Evolutionary conservation across 2,888 invertebrate species (phyloP).

Genomic region (Hecatera dysodea): DNA sequence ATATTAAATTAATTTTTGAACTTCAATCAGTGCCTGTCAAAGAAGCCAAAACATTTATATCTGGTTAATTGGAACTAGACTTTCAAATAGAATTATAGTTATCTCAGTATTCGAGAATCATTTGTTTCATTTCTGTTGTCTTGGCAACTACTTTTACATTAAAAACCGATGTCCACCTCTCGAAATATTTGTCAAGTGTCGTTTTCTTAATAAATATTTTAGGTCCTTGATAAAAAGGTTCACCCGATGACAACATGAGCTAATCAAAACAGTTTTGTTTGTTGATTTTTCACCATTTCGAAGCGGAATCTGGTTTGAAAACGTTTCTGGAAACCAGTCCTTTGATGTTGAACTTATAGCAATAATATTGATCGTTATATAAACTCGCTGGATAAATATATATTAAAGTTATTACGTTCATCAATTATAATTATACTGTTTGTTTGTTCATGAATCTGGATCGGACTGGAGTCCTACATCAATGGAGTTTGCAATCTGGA

Average conservation of each 20-base stretch:
- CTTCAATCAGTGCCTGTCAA: conserved; percentile 11
- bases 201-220: conserved; percentile 44
- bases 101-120: neutral
- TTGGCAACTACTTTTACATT: neutral
- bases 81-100: neutral
- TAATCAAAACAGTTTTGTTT: conserved; percentile 59
- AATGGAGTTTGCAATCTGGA: conserved; percentile 64
- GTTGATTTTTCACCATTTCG: conserved; percentile 57
- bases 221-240: conserved; percentile 37
- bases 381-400: conserved; percentile 77
- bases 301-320: conserved; percentile 58
- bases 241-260: conserved; percentile 45
- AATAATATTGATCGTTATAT: conserved; percentile 82
- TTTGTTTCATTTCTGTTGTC: neutral
- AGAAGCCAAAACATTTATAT: conserved; percentile 6
- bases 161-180: neutral
- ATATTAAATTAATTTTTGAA: neutral
- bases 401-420: conserved; percentile 71
- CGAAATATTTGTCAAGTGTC: neutral
- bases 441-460: conserved; percentile 73
- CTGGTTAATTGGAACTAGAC: conserved; percentile 5
- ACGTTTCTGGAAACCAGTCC: conserved; percentile 63
- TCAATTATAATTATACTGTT: conserved; percentile 79
- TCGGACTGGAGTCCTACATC: conserved; percentile 60
- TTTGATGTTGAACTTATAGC: conserved; percentile 80